These are phyloP conservation scores for Andricus grossulariae DNA, from an alignment of 1,140 invertebrate species.

Conservation along the genomic window DNA sequence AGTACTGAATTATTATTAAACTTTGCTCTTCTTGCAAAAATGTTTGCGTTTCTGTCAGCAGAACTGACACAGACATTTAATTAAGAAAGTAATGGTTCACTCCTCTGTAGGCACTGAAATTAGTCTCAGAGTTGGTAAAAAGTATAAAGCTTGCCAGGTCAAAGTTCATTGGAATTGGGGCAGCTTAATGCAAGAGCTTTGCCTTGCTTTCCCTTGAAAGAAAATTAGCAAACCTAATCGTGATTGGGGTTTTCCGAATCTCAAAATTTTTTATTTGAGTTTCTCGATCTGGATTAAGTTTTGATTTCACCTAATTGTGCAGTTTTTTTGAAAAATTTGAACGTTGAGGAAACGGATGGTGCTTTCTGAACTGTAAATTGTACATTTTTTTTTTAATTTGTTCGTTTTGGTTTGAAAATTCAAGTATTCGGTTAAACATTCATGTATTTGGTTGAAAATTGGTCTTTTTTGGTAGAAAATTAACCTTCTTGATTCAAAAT, in stretches of 20 bases:
- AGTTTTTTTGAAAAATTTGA: no score
- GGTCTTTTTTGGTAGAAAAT: no score
- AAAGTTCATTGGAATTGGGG: conserved; percentile 21
- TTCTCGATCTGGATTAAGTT: no score
- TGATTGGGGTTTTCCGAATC: background rate
- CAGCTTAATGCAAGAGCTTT: conserved; percentile 10
- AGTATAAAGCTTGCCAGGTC: background rate
- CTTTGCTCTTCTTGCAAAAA: conserved; percentile 14
- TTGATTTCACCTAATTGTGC: no score
- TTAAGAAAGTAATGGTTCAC: conserved; percentile 29
- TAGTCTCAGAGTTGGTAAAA: conserved; percentile 7
- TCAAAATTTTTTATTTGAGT: background rate
- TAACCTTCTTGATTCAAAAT: no score
- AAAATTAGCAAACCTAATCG: conserved; percentile 18
- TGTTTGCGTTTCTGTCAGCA: conserved; percentile 10
- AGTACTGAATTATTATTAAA: background rate
- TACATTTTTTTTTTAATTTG: no score
- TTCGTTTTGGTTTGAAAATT: no score
- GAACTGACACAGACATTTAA: background rate
- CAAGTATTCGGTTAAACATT: no score
- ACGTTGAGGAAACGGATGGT: no score
- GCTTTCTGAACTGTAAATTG: no score
- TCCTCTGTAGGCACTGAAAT: conserved; percentile 6
- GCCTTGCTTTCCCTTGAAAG: background rate
- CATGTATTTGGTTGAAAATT: no score